phyloP scores from a whole-genome alignment of 2,113 vertebrate genomes.

The Geococcyx californianus region DNA sequence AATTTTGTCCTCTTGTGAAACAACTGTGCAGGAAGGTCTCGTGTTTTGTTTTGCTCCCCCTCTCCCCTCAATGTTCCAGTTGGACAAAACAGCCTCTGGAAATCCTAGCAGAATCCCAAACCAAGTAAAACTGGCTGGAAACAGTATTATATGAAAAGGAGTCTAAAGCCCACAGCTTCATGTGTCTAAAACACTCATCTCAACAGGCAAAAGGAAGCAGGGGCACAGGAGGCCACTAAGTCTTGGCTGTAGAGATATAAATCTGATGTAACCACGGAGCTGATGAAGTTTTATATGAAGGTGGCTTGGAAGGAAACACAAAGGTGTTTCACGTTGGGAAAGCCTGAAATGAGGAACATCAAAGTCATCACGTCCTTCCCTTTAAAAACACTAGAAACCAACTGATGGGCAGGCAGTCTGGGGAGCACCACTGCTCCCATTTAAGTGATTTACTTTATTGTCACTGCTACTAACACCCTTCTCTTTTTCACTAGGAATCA shows the following conservation, averaged over 20 bases:
- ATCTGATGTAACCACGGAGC: background rate
- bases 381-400: background rate
- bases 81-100: slow-evolving; percentile 62
- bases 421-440: background rate
- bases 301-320: background rate
- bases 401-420: background rate
- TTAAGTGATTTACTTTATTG: slow-evolving; percentile 42
- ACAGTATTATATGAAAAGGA: background rate
- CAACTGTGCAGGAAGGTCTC: slow-evolving; percentile 42
- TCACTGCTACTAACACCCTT: background rate
- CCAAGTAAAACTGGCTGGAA: slow-evolving; percentile 7
- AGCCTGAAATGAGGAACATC: background rate
- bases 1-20: slow-evolving; percentile 69
- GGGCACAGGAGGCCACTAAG: background rate
- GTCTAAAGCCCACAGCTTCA: background rate
- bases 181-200: background rate
- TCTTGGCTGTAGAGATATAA: background rate
- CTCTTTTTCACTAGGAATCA: background rate
- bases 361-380: background rate
- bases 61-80: background rate
- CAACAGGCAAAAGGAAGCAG: background rate
- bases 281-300: background rate
- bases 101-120: slow-evolving; percentile 31
- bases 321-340: background rate
- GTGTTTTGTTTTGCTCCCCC: background rate